Evolutionary conservation across 1,140 invertebrate species (phyloP).

Genomic region (Trissolcus basalis): DNA sequence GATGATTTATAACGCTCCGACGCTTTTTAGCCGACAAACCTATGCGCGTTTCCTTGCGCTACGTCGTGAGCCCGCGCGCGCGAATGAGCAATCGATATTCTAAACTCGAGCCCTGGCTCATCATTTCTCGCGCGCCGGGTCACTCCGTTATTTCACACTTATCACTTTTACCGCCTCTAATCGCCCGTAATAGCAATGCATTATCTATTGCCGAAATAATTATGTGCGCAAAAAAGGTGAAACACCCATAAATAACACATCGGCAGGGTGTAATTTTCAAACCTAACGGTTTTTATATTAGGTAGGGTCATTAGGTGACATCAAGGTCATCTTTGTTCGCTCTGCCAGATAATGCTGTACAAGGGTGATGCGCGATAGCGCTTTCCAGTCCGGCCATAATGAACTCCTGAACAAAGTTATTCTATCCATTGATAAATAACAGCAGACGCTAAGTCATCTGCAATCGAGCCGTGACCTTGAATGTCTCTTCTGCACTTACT

Average conservation of each 20-base stretch:
- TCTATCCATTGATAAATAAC: no score
- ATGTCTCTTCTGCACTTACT: no score
- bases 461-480: no score
- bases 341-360: slow-evolving; percentile 16
- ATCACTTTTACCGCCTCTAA: slow-evolving; percentile 34
- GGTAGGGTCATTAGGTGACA: slow-evolving; percentile 39
- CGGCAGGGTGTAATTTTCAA: slow-evolving; percentile 29
- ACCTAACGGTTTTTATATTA: slow-evolving; percentile 41
- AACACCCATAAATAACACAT: slow-evolving; percentile 24
- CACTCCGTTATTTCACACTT: slow-evolving; percentile 17
- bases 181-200: slow-evolving; percentile 19
- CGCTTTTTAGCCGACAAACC: no score
- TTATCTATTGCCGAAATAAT: slow-evolving; percentile 25
- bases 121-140: background rate
- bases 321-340: slow-evolving; percentile 33
- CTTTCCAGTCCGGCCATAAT: slow-evolving; percentile 20
- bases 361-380: slow-evolving; percentile 22
- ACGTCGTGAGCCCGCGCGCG: no score
- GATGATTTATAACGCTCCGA: background rate
- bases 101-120: background rate
- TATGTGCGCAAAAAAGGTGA: slow-evolving; percentile 1
- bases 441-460: no score
- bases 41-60: no score
- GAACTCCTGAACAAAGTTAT: slow-evolving; percentile 31
- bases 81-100: no score